A percentile compares a stretch with the other conserved stretches of the same genome.
phyloP scores from a whole-genome alignment of 1,140 invertebrate species.

The Charaxes varanes region DNA sequence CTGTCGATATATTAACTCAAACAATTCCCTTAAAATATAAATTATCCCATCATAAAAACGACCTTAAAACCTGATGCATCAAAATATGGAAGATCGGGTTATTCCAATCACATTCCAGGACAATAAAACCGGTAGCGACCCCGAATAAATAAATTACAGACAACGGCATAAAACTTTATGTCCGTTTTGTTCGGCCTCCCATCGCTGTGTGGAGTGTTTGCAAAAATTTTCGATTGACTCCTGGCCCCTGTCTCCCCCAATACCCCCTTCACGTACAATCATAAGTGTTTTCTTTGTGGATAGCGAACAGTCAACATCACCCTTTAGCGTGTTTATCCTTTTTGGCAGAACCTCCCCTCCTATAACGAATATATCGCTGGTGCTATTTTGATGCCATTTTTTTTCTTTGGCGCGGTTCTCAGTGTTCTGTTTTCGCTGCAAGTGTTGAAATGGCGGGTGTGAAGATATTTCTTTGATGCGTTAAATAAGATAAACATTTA shows the following conservation, averaged over 20 bases:
- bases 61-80: too few relatives aligned
- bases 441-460: conserved; percentile 19
- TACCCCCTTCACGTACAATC: conserved; percentile 35
- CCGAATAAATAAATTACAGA: conserved; percentile 8
- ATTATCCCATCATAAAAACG: too few relatives aligned
- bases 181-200: conserved; percentile 7
- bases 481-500: not conserved
- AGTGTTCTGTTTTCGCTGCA: conserved; percentile 15
- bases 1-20: too few relatives aligned
- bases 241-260: conserved; percentile 14
- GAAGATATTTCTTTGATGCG: conserved; percentile 19
- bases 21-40: too few relatives aligned
- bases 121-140: not conserved
- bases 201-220: conserved; percentile 23
- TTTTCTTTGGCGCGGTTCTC: conserved; percentile 9
- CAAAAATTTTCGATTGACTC: conserved; percentile 59
- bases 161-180: conserved; percentile 14
- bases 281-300: conserved; percentile 69
- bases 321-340: conserved; percentile 68
- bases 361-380: conserved; percentile 19
- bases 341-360: conserved; percentile 44
- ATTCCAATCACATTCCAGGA: not conserved
- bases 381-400: conserved; percentile 28
- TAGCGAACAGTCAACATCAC: conserved; percentile 46
- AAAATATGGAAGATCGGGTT: not conserved